Evolutionary conservation across 2,888 invertebrate genomes (phyloP), one percentile per base, ranked within the genome.

Genomic region (Allolobophora icterica): DNA sequence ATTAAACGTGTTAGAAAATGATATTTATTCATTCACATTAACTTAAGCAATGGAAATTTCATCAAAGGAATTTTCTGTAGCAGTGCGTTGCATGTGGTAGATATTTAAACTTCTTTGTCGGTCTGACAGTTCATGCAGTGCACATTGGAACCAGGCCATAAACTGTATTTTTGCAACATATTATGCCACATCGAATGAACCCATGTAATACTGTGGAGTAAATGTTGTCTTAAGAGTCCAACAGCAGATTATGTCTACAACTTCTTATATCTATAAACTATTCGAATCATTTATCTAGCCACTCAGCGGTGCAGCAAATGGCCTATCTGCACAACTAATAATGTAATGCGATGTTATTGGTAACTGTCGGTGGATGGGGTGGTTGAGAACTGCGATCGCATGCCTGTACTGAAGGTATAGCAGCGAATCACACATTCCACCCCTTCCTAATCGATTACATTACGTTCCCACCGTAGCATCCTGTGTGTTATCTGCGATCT

Each of bases 401-500:
- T 42, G 42, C 8, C 17, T 42, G 42, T 42, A 13, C 40, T 40
- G 6, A 40, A 8, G 6, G 45, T 45, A 52, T 24, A 52, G 52
- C 52, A 52, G 52, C 5, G 1, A 52, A 52, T 52, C 3, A 24
- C 3, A 24, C 52, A 52, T 52, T 52, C 52, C 52, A 52, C 6
- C 15, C 52, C 24, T 52, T 52, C 52, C 21, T 21, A 52, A 21
- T 52, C 52, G 1, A 52, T 52, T 52, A 24, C 52, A 21, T 52
- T 52, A 52, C 4, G 42, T 42, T 52, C 15, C 21, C 19, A 52
- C 19, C 52, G 6, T 52, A 71, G 71, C 13, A 71, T 71, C 11
- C n/a, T n/a, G 71, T 71, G 71, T 71, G n/a, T 71, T n/a, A n/a
- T 71, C 71, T 71, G 71, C 30, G n/a, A 71, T 71, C 71, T 71